A percentile compares a stretch with the other conserved stretches of the same genome.
phyloP scores from a whole-genome alignment of 2,113 vertebrate species.

The Cebus imitator region DNA sequence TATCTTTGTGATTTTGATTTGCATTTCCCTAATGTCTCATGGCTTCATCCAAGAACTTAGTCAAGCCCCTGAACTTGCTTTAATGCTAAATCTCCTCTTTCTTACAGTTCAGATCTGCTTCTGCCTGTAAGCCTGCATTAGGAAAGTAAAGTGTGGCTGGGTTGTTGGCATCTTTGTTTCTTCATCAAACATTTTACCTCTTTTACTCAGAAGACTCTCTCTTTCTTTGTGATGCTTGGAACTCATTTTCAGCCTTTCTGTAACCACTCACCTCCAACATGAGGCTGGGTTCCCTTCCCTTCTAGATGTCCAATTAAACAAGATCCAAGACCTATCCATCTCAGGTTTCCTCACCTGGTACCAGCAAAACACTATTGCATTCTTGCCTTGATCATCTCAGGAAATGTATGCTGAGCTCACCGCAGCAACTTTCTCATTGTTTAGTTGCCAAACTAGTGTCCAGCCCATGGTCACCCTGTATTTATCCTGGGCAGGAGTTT shows the following conservation, averaged over 20 bases:
- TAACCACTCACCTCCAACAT: not conserved
- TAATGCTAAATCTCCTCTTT: not conserved
- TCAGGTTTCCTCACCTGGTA: not conserved
- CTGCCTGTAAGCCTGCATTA: not conserved
- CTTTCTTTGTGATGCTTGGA: not conserved
- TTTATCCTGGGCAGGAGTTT: not conserved
- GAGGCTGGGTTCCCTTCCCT: not conserved
- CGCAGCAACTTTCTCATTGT: not conserved
- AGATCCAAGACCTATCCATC: too few relatives aligned
- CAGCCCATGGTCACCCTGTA: not conserved
- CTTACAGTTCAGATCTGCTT: not conserved
- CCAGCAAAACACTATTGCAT: too few relatives aligned
- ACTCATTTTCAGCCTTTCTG: not conserved
- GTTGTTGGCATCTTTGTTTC: not conserved
- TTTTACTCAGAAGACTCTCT: not conserved
- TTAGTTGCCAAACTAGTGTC: not conserved
- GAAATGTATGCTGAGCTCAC: accelerated
- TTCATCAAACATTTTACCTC: not conserved
- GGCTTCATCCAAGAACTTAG: not conserved
- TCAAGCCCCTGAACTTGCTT: not conserved
- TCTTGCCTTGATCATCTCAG: not conserved
- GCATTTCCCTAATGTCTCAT: not conserved
- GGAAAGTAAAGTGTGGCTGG: not conserved
- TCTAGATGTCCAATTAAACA: not conserved
- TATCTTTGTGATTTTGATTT: not conserved